Conservation (phyloP, 1,140 invertebrate genomes). For the Drosophila athabasca region DNA sequence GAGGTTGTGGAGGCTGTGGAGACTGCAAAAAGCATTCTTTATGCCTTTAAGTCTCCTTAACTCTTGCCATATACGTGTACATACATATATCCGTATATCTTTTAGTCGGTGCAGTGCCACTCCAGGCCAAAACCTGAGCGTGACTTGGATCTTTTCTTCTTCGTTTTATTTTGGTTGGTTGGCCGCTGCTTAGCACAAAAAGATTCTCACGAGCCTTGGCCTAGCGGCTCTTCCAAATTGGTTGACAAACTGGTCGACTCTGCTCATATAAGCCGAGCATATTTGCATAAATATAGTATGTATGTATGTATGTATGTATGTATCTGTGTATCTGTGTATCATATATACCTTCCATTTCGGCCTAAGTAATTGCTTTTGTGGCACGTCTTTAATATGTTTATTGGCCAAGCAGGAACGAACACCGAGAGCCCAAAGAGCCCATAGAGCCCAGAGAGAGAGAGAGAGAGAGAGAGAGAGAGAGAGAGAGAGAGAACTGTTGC, state of each 20-base stretch:
- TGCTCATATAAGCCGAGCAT: conserved; percentile 50
- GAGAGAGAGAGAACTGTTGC: neutral
- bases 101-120: conserved; percentile 18
- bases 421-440: neutral
- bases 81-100: conserved; percentile 9
- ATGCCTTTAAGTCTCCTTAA: conserved; percentile 30
- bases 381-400: conserved; percentile 61
- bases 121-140: conserved; percentile 64
- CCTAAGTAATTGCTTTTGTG: conserved; percentile 58
- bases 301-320: neutral
- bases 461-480: too few species aligned
- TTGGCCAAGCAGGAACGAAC: conserved; percentile 27
- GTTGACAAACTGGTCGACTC: conserved; percentile 71
- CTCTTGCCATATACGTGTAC: conserved; percentile 34
- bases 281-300: conserved; percentile 37
- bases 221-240: conserved; percentile 60
- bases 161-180: neutral
- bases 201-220: conserved; percentile 71
- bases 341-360: conserved; percentile 23
- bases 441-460: too few species aligned
- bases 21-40: conserved; percentile 48
- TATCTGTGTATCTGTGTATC: neutral
- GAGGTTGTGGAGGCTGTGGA: conserved; percentile 1
- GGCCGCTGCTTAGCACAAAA: conserved; percentile 40
- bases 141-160: conserved; percentile 57